These are phyloP conservation scores for Entomobrya multifasciata DNA, from an alignment of 2,888 invertebrate species.

Conservation along the genomic window DNA sequence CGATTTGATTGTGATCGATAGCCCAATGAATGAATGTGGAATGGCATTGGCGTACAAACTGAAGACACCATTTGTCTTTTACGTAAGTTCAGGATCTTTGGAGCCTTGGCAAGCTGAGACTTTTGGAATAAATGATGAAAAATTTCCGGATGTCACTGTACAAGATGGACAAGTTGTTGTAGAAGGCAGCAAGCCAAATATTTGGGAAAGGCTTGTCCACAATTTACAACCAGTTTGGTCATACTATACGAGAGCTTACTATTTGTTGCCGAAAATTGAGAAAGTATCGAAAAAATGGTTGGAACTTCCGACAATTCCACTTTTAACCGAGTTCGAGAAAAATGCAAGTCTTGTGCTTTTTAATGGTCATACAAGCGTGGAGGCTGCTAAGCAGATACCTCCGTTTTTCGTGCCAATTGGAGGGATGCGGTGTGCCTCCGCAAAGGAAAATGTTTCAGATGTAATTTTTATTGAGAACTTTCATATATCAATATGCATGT, in stretches of 20 bases:
- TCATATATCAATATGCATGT: too few relatives aligned
- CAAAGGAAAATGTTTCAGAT: conserved; percentile 53
- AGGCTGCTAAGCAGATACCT: conserved; percentile 65
- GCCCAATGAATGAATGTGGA: conserved; percentile 73
- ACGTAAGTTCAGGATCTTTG: conserved; percentile 59
- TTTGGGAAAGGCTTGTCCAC: conserved; percentile 47
- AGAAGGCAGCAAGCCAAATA: conserved; percentile 29
- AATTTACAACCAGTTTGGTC: conserved; percentile 69
- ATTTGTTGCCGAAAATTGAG: conserved; percentile 70
- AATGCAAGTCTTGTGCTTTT: conserved; percentile 63
- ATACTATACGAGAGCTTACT: conserved; percentile 59
- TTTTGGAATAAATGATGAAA: conserved; percentile 66
- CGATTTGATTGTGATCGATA: conserved; percentile 72
- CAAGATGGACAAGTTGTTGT: not conserved
- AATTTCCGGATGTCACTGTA: conserved; percentile 43
- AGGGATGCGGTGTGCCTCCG: conserved; percentile 61
- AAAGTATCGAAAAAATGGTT: conserved; percentile 69
- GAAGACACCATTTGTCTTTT: conserved; percentile 59
- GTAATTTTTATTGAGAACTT: too few relatives aligned
- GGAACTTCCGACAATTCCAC: conserved; percentile 62
- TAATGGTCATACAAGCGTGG: conserved; percentile 67
- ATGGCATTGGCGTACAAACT: conserved; percentile 68
- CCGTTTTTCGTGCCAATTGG: conserved; percentile 68
- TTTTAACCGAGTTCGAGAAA: conserved; percentile 67
- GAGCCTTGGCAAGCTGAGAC: conserved; percentile 73